Base-by-base conservation (phyloP, 2,113 vertebrate species). In the Desmodus rotundus region DNA sequence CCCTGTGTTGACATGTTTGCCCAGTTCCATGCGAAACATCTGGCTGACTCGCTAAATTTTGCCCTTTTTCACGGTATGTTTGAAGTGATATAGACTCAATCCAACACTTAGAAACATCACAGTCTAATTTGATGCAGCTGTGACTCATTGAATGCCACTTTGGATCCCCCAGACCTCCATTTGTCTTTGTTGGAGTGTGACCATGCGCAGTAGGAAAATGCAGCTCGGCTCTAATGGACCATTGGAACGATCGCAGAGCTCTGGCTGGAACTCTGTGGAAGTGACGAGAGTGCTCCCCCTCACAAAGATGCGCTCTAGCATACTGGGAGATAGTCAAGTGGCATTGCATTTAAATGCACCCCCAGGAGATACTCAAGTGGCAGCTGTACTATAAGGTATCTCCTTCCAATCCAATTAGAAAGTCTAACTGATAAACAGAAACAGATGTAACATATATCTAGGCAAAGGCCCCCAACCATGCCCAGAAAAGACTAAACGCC, bases 11-110 rank as follows among this genome's bases (percentile, higher is more conserved):
- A 92, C 96, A 96, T 84, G 65, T 96, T 96, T 95, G 72, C n/a
- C 87, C 72, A 81, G 45, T 80, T 95, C 22, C 90, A 73, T 89
- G 81, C n/a, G 81, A 93, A 94, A 93, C 92, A 92, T 97, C 92
- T 96, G 93, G 84, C 56, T 87, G 67, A 38, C 28, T 54, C 43
- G 58, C 11, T 41, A 70, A 70, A 84, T 89, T 93, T 94, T 87
- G 11, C 36, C 89, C 93, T 92, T 92, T 95, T 67, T 87, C 67
- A 58, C n/a, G 26, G 7, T 94, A 58, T 95, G 54, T 96, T 96
- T 93, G 85, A 95, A 94, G 58, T 94, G 28, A 89, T 77, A 88
- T 43, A 92, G 56, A 92, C n/a, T 93, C 61, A 83, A 3, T 12
- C 83, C 63, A 93, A 93, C 68, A 93, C 84, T 85, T 84, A 89